Base-by-base conservation (phyloP, 2,797 vertebrate species). In the Bucorvus abyssinicus region DNA sequence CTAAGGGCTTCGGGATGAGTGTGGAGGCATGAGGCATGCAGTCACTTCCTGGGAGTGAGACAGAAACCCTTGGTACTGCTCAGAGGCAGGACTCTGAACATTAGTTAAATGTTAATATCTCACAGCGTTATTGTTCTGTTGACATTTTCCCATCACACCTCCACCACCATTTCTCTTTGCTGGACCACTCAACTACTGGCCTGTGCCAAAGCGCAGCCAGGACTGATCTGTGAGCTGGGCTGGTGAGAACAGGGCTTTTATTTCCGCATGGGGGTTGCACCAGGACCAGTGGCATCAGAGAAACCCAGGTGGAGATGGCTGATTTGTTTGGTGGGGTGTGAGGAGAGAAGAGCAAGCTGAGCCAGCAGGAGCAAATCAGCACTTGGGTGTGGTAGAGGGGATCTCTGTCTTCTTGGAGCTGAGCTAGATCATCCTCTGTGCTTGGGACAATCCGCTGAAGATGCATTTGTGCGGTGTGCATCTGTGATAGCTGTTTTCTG, bases 391-490 rank as follows among this genome's bases (percentile, higher is more conserved):
- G 8, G 30, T 20, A 55, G 49, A 42, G 36, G 11, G 13, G 7
- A 29, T 10, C 5, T 64, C 24, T 61, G 24, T 10, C 11, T 42
- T n/a, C n/a, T 49, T 44, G 45, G 26, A 45, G 6, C 4, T 59
- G 27, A 50, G 23, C 4, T 40, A 15, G 20, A 3, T 10, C 0
- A 0, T 32, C 2, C 5, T 52, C 49, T 53, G 24, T 22, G n/a
- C 11, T 12, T 42, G 23, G 38, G 23, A 21, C 30, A 55, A 42
- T 17, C 9, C 22, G 9, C 29, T 22, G 32, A 50, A 47, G 59
- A 13, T 12, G 17, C 1, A 4, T 86, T 63, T 76, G 45, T 53
- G 70, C 34, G 27, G 5, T 34, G 30, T 67, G 19, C 21, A 1
- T 16, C 17, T 38, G 23, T 24, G 29, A 27, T 11, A 19, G 27